Percentiles rank a stretch among this genome's conserved stretches.
phyloP scores from a whole-genome alignment of 2,888 invertebrate species.

The Blomia tropicalis region DNA sequence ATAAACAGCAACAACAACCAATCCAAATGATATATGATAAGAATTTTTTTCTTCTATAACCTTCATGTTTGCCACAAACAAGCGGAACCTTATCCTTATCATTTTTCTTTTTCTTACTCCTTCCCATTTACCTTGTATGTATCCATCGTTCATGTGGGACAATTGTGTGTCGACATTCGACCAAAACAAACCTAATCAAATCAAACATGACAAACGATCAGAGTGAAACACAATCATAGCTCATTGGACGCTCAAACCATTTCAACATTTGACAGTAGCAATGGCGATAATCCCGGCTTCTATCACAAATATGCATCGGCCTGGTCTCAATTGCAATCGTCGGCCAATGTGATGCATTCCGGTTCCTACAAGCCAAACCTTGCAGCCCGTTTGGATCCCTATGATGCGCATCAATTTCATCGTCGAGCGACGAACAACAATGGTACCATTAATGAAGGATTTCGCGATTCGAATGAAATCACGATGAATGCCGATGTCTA shows the following conservation, averaged over 20 bases:
- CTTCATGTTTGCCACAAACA: too few species aligned
- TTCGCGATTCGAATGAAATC: conserved; percentile 25
- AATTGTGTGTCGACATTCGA: too few species aligned
- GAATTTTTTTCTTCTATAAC: too few species aligned
- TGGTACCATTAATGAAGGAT: conserved; percentile 24
- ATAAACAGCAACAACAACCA: too few species aligned
- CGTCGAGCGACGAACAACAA: background rate
- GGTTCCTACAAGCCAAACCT: conserved; percentile 24
- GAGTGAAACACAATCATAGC: conserved; percentile 24
- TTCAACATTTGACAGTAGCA: conserved; percentile 26
- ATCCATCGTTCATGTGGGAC: too few species aligned
- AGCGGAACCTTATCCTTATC: too few species aligned
- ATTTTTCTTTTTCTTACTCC: too few species aligned
- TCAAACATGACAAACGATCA: too few species aligned
- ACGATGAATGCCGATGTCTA: conserved; percentile 25
- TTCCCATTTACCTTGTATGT: too few species aligned
- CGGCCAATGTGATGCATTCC: conserved; percentile 20
- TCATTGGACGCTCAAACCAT: conserved; percentile 28
- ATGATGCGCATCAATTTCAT: background rate
- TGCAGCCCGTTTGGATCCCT: background rate
- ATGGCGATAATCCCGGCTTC: conserved; percentile 44
- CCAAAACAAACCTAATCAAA: too few species aligned
- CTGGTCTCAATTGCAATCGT: conserved; percentile 42
- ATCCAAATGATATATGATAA: too few species aligned
- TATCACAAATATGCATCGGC: conserved; percentile 78